A percentile compares a stretch with the other conserved stretches of the same genome.
These are phyloP conservation scores for Tylochromis polylepis DNA, from an alignment of 2,113 vertebrate species.

Conservation along the genomic window DNA sequence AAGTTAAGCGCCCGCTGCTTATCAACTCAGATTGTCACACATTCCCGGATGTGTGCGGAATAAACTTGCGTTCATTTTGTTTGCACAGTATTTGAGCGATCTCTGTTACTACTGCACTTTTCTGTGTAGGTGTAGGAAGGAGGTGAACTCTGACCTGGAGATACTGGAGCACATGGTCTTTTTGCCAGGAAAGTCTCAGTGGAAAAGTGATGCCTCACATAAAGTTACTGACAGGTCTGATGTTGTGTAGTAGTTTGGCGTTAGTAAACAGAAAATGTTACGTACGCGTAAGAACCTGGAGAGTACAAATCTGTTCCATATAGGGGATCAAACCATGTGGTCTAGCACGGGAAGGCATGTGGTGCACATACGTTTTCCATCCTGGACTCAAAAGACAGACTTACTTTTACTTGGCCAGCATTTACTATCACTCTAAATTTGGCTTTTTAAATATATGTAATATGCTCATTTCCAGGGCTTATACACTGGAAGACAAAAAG, in stretches of 20 bases:
- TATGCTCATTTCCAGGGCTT: neutral
- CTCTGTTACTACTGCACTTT: neutral
- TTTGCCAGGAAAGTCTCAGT: neutral
- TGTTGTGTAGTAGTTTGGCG: neutral
- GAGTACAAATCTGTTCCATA: neutral
- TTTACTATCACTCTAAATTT: neutral
- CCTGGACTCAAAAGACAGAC: neutral
- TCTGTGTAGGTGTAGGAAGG: neutral
- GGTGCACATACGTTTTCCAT: neutral
- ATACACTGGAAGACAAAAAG: neutral
- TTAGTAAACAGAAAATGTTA: neutral
- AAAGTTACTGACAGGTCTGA: neutral
- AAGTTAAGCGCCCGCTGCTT: neutral
- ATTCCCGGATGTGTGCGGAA: neutral
- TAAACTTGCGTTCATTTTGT: neutral
- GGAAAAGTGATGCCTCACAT: neutral
- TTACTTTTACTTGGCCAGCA: neutral
- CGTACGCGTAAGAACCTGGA: neutral
- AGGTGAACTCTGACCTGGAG: conserved; percentile 26
- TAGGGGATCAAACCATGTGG: neutral
- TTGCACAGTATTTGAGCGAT: neutral
- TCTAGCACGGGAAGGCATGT: neutral
- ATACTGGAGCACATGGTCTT: conserved; percentile 1
- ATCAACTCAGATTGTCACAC: neutral
- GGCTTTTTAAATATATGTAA: neutral